Base-by-base conservation (phyloP, 1,140 invertebrate species). In the Drosophila nebulosa region DNA sequence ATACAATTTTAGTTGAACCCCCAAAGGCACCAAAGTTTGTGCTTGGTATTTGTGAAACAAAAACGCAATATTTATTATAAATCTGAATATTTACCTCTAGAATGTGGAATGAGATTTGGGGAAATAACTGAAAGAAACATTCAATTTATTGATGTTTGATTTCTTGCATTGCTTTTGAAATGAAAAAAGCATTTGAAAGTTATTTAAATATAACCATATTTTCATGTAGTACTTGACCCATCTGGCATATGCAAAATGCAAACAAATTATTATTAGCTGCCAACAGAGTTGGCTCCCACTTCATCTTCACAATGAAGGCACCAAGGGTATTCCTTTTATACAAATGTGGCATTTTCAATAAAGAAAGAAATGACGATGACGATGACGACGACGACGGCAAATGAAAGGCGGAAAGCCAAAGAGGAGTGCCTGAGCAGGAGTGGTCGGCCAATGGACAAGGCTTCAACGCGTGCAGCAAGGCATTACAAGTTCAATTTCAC, bases 221-320 rank as follows among this genome's bases (percentile, higher is more conserved):
- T 21, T 46, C 6, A 18, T 42, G 39, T 21, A 18, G 3, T 18
- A 46, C 52, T 27, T 53, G 5, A 32, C 21, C 78, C 81, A 78
- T 70, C 71, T 85, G 81, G 78, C 74, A 74, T 78, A 88, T 85
- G 81, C 81, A 86, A 86, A 85, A 78, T 81, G 81, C 78, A 85
- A 85, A 85, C 81, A 85, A 86, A 85, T 85, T 86, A 86, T 85
- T 85, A 86, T 85, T 85, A 85, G 81, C 81, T 86, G 81, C 78
- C 81, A 85, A 86, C 81, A 64, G 81, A 36, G 81, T 51, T 66
- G 64, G 39, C 39, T 46, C 53, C 74, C 74, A 85, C 81, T 86
- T 81, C 81, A 86, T 85, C 81, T 85, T 86, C 70, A 80, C 74
- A 85, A 86, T 81, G 81, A 51, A 66, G 61, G 51, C 74, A 35